A percentile compares a stretch with the other conserved stretches of the same genome.
phyloP scores from a whole-genome alignment of 2,888 invertebrate genomes.

The Teinopalpus imperialis region DNA sequence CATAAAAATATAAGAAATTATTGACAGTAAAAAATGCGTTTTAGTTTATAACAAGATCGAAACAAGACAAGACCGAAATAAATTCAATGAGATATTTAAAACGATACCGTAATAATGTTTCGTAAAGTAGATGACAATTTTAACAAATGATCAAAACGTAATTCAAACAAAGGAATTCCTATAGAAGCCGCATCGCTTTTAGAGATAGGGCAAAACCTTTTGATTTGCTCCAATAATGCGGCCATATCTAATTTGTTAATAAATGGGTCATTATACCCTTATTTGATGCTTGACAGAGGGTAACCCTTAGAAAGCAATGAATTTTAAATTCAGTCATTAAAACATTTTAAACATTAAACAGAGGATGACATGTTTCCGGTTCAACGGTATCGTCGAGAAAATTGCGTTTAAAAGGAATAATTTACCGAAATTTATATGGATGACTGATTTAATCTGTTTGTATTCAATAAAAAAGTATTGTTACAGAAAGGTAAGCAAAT shows the following conservation, averaged over 20 bases:
- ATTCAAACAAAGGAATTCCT: constrained; percentile 42
- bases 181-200: constrained; percentile 34
- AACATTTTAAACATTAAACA: constrained; percentile 65
- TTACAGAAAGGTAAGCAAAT: too few relatives aligned
- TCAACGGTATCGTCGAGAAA: constrained; percentile 22
- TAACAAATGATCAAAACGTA: constrained; percentile 33
- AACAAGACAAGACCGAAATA: too few relatives aligned
- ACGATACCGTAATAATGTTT: constrained; percentile 6
- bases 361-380: constrained; percentile 53
- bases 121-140: constrained; percentile 19
- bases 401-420: constrained; percentile 21
- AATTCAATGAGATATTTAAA: too few relatives aligned
- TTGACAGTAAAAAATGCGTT: too few relatives aligned
- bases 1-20: too few relatives aligned
- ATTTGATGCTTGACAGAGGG: constrained; percentile 54
- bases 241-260: constrained; percentile 74
- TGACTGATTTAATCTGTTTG: constrained; percentile 9
- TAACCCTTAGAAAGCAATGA: constrained; percentile 66
- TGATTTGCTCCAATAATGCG: constrained; percentile 53
- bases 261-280: constrained; percentile 73
- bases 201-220: constrained; percentile 36
- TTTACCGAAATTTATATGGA: constrained; percentile 6
- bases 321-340: constrained; percentile 67
- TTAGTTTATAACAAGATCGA: too few relatives aligned
- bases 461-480: too few relatives aligned